Conservation (phyloP, 1,140 invertebrate species). For the Musca domestica region DNA sequence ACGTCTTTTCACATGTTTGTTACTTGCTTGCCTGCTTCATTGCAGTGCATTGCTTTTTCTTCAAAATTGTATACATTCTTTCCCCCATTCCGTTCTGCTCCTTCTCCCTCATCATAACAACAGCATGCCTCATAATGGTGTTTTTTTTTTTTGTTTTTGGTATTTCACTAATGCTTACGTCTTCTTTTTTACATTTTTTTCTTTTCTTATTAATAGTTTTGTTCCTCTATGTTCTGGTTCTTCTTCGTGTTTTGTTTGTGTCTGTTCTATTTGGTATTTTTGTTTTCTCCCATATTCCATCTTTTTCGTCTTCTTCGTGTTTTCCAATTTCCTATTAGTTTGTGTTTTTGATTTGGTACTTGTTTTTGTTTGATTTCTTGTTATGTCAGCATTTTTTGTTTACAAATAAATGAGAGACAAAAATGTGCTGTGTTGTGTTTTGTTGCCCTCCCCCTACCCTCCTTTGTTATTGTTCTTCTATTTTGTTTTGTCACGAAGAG, state of each 20-base stretch:
- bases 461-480: too few relatives aligned
- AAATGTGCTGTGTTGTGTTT: slow-evolving; percentile 5
- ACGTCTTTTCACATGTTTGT: background rate
- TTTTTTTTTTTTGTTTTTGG: too few relatives aligned
- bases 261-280: background rate
- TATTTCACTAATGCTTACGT: too few relatives aligned
- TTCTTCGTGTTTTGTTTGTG: background rate
- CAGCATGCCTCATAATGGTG: too few relatives aligned
- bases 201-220: too few relatives aligned
- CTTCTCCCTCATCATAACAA: too few relatives aligned
- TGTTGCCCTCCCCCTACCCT: too few relatives aligned
- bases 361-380: background rate
- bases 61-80: too few relatives aligned
- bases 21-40: background rate
- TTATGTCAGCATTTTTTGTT: slow-evolving; percentile 21
- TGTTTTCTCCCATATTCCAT: slow-evolving; percentile 11
- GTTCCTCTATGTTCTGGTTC: background rate
- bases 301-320: background rate
- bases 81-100: too few relatives aligned
- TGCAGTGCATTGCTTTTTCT: too few relatives aligned
- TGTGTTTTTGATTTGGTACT: background rate
- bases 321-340: background rate
- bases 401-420: slow-evolving; percentile 13
- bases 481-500: too few relatives aligned
- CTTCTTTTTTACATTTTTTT: too few relatives aligned